These are phyloP conservation scores for Idaea dimidiata DNA, from an alignment of 2,888 invertebrate species.

Conservation along the genomic window DNA sequence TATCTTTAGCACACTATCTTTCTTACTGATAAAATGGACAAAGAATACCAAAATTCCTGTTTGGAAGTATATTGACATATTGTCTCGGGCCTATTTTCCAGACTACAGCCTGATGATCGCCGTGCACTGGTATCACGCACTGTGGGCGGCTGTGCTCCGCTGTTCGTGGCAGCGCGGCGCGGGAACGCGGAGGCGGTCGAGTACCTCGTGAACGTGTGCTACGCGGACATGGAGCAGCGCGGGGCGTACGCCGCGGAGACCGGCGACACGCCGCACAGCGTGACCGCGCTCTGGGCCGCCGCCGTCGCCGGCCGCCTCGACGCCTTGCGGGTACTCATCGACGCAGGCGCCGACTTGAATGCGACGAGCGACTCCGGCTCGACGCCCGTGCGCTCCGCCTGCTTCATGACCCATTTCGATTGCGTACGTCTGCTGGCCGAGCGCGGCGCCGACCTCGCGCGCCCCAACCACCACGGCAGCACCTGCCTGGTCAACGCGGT, in stretches of 20 bases:
- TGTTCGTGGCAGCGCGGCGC: conserved; percentile 89
- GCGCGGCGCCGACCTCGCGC: conserved; percentile 90
- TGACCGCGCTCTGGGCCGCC: conserved; percentile 95
- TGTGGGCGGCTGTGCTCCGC: conserved; percentile 89
- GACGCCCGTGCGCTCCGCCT: conserved; percentile 93
- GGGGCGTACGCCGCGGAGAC: conserved; percentile 90
- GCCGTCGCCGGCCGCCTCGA: conserved; percentile 91
- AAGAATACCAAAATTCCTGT: too few relatives aligned
- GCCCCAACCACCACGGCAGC: conserved; percentile 94
- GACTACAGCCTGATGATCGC: conserved; percentile 81
- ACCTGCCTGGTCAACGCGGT: conserved; percentile 96
- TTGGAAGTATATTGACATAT: too few relatives aligned
- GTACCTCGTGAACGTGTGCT: conserved; percentile 90
- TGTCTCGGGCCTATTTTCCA: conserved; percentile 30
- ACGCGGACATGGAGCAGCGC: conserved; percentile 91
- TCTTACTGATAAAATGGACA: too few relatives aligned
- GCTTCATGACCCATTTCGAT: conserved; percentile 94
- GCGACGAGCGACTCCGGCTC: conserved; percentile 93
- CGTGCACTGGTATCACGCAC: conserved; percentile 85
- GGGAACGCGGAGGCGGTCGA: conserved; percentile 92
- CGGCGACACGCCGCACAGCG: conserved; percentile 89
- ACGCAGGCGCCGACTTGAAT: conserved; percentile 92
- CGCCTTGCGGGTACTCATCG: conserved; percentile 88
- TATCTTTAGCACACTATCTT: too few relatives aligned
- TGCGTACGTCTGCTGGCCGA: conserved; percentile 87